Base-by-base conservation (phyloP, 2,888 invertebrate species). In the Romanomermis culicivorax region DNA sequence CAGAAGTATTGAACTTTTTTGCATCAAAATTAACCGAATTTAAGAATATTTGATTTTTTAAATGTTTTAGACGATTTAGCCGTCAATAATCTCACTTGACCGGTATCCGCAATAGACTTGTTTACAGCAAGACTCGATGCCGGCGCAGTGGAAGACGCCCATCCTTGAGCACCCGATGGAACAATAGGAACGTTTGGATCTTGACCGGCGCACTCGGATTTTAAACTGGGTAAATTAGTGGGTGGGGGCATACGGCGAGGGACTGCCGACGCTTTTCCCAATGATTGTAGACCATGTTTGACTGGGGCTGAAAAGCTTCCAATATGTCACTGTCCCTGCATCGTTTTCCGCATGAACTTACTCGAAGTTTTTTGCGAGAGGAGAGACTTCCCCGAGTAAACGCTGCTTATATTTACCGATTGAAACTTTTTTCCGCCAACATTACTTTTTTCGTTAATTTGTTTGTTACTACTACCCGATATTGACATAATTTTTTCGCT, bases 201-300 rank as follows among this genome's bases (percentile, higher is more conserved):
- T 74, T 79, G 79, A 68, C 79, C 80, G 68, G 77, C 79, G 69
- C 80, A 79, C 78, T 97, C 95, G 73, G 91, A 87, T 79, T 89
- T 95, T 77, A 95, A 77, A 79, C 93, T 95, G 72, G 95, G 95
- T 76, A 95, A 78, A 78, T 93, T 89, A 72, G 87, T 89, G 74
- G 95, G 93, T 62, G 76, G 76, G 59, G 76, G 76, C 77, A 93
- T 88, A 74, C 95, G 83, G 77, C 95, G 83, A 73, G 69, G 66
- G 53, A 87, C 86, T 76, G 84, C 85, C 74, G 85, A 86, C 76
- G 93, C 86, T 81, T 93, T 95, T 77, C 95, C 95, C 82, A 97
- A 82, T 78, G 83, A 84, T 83, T 95, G 95, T 83, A 95, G 86
- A n/a, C 55, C 55, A 55, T 55, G 52, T 25, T 43, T 52, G 20